Percentiles rank a stretch among this genome's conserved stretches.
These are phyloP conservation scores for Chiridota heheva DNA, from an alignment of 35 echinoderm and acorn worm species.

Conservation along the genomic window DNA sequence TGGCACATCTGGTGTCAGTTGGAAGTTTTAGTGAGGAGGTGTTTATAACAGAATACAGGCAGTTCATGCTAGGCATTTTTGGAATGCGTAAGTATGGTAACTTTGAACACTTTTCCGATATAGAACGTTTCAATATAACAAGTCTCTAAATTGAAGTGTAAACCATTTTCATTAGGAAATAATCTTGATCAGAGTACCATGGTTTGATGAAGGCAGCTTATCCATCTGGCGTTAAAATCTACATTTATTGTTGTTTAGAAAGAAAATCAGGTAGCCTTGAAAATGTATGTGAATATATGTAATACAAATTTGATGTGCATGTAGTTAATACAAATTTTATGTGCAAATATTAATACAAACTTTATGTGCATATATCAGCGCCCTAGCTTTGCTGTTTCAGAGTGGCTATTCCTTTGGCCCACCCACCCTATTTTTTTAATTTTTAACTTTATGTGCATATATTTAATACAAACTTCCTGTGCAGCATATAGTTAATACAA, in stretches of 20 bases:
- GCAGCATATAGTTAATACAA: too few relatives aligned
- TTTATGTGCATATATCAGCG: too few relatives aligned
- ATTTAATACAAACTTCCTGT: too few relatives aligned
- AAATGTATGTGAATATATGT: neutral
- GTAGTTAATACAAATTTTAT: too few relatives aligned
- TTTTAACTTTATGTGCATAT: too few relatives aligned
- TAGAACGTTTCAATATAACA: neutral
- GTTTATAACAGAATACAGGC: conserved; percentile 67
- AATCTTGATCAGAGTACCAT: neutral
- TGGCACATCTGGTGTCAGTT: conserved; percentile 83
- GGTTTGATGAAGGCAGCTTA: neutral
- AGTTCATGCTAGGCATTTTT: conserved; percentile 64
- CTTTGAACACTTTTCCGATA: neutral
- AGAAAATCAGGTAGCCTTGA: too few relatives aligned
- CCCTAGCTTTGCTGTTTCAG: too few relatives aligned
- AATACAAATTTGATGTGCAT: too few relatives aligned
- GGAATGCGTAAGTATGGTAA: conserved; percentile 46
- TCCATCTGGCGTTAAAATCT: neutral
- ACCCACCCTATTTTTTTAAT: too few relatives aligned
- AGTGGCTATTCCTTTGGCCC: too few relatives aligned
- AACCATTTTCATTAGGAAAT: neutral
- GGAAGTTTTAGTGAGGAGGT: conserved; percentile 59
- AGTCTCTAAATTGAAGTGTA: neutral
- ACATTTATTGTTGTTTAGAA: too few relatives aligned
- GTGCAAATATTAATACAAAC: too few relatives aligned